A percentile compares a stretch with the other conserved stretches of the same genome.
These are phyloP conservation scores for Mystacides longicornis DNA, from an alignment of 2,888 invertebrate species.

Conservation along the genomic window DNA sequence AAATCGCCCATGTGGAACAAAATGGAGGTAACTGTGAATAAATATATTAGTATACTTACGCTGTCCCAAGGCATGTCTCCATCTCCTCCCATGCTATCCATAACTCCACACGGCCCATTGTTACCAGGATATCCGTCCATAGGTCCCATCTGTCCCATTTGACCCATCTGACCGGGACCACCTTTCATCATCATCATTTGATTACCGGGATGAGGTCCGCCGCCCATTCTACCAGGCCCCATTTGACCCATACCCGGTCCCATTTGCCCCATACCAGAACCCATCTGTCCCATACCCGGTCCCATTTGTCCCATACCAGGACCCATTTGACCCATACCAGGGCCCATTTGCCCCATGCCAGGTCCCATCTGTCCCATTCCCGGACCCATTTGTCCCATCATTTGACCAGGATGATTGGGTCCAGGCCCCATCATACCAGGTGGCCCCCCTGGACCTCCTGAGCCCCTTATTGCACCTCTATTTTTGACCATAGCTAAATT, in stretches of 20 bases:
- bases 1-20: too few relatives aligned
- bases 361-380: slow-evolving; percentile 44
- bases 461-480: slow-evolving; percentile 53
- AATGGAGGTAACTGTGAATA: too few relatives aligned
- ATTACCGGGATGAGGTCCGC: slow-evolving; percentile 32
- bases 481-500: slow-evolving; percentile 70
- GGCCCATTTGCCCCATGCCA: slow-evolving; percentile 33
- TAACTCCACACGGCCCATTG: slow-evolving; percentile 52
- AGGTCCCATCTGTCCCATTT: slow-evolving; percentile 39
- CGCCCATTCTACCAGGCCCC: slow-evolving; percentile 44
- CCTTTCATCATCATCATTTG: slow-evolving; percentile 51
- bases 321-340: slow-evolving; percentile 42
- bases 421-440: slow-evolving; percentile 28
- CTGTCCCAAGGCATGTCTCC: slow-evolving; percentile 52
- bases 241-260: slow-evolving; percentile 45
- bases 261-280: slow-evolving; percentile 46
- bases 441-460: slow-evolving; percentile 34
- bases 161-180: slow-evolving; percentile 38
- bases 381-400: slow-evolving; percentile 36
- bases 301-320: slow-evolving; percentile 47
- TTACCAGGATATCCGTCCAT: slow-evolving; percentile 49
- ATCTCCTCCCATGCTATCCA: slow-evolving; percentile 53
- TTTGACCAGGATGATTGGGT: slow-evolving; percentile 23
- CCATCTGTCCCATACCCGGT: slow-evolving; percentile 46
- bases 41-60: slow-evolving; percentile 17